Percentiles rank a stretch among this genome's conserved stretches.
Evolutionary conservation across 1,140 invertebrate genomes (phyloP).

Genomic region (Saccostrea glomerata): DNA sequence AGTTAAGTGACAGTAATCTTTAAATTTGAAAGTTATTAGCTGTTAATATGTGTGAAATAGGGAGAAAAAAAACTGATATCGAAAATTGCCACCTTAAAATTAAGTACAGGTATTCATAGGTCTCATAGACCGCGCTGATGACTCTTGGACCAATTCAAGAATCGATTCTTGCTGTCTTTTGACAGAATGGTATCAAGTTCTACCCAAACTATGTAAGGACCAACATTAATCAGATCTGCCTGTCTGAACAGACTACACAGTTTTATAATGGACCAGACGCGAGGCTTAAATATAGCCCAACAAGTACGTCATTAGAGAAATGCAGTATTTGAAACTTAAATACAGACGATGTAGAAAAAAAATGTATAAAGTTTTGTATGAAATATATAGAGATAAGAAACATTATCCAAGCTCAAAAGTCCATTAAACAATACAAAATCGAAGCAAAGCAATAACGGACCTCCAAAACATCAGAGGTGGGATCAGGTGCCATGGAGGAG

Average conservation of each 20-base stretch:
- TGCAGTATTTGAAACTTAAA: no score
- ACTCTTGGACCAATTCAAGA: neutral
- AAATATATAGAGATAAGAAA: no score
- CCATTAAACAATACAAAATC: no score
- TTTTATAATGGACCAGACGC: neutral
- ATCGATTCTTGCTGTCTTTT: neutral
- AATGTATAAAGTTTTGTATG: no score
- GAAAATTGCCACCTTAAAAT: neutral
- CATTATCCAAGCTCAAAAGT: no score
- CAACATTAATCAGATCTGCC: constrained; percentile 11
- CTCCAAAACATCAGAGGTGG: no score
- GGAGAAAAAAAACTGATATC: neutral
- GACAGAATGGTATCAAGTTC: neutral
- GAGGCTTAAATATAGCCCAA: no score
- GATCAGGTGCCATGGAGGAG: no score
- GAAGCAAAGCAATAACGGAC: no score
- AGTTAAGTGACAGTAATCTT: constrained; percentile 1
- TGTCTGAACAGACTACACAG: neutral
- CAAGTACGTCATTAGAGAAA: no score
- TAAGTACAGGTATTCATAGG: neutral
- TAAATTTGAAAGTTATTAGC: neutral
- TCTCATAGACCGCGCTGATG: neutral
- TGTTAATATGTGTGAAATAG: neutral
- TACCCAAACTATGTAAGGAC: constrained; percentile 2
- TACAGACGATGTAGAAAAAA: no score